These are phyloP conservation scores for Portunus trituberculatus DNA, from an alignment of 1,140 invertebrate species.

Conservation along the genomic window DNA sequence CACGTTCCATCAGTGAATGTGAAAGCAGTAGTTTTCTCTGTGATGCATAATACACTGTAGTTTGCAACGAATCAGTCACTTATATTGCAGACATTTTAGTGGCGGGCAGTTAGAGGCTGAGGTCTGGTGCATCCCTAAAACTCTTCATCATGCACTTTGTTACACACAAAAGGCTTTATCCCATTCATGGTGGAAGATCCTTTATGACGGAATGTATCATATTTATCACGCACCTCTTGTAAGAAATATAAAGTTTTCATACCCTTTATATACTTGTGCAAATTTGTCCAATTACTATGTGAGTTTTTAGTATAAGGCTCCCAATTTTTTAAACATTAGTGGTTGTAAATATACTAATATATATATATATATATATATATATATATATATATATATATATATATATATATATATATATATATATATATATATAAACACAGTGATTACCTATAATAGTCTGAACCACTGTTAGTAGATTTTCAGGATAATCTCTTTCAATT, in stretches of 20 bases:
- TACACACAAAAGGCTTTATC: conserved; percentile 16
- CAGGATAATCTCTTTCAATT: conserved; percentile 68
- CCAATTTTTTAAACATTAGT: conserved; percentile 66
- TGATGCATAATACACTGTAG: no score
- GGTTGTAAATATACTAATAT: conserved; percentile 46
- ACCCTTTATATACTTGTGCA: conserved; percentile 75
- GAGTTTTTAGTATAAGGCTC: conserved; percentile 74
- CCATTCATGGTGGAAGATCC: conserved; percentile 34
- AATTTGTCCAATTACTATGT: conserved; percentile 71
- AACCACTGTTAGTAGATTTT: conserved; percentile 65
- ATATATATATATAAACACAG: conserved; percentile 41
- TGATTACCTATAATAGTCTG: conserved; percentile 58
- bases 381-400: background rate
- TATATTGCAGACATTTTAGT: no score
- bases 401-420: conserved; percentile 35
- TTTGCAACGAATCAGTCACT: no score
- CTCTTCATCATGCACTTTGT: background rate
- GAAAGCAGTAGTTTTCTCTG: no score
- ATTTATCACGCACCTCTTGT: conserved; percentile 36
- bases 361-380: conserved; percentile 57
- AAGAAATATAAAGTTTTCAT: conserved; percentile 63
- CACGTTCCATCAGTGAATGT: no score
- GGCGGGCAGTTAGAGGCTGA: no score
- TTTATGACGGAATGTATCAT: conserved; percentile 48
- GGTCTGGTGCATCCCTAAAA: background rate